phyloP scores from a whole-genome alignment of 1,140 invertebrate genomes.

The Aphaenogaster floridana region DNA sequence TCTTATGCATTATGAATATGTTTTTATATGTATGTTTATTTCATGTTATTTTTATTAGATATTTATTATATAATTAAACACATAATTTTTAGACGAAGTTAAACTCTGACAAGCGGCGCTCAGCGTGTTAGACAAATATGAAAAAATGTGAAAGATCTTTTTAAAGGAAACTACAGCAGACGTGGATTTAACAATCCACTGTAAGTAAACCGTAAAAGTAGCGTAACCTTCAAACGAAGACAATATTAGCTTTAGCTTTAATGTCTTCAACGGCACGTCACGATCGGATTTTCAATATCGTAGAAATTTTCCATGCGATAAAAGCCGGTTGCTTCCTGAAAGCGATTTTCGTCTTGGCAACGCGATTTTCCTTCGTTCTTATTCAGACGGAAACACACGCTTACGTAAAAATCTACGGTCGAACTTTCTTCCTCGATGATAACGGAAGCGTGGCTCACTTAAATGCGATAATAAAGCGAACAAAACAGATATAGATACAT shows the following conservation, averaged over 20 bases:
- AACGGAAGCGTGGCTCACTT: neutral
- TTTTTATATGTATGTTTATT: neutral
- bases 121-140: neutral
- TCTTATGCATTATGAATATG: neutral
- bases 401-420: conserved; percentile 18
- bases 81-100: neutral
- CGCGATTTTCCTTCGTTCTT: conserved; percentile 23
- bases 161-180: neutral
- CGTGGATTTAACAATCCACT: neutral
- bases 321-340: conserved; percentile 26
- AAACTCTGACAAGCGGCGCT: neutral
- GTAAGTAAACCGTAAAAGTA: neutral
- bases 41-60: neutral
- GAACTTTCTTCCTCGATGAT: conserved; percentile 28
- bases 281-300: conserved; percentile 8
- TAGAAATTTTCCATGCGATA: conserved; percentile 21
- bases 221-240: neutral
- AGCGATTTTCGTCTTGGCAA: conserved; percentile 21
- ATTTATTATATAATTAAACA: neutral
- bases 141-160: neutral
- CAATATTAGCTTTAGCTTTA: conserved; percentile 29
- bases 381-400: conserved; percentile 16
- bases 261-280: neutral
- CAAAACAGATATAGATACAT: neutral
- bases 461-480: conserved; percentile 20